Percentiles rank a stretch among this genome's conserved stretches.
These are phyloP conservation scores for Actinernus sp. DNA, from an alignment of 92 coral and sea anemone species.

Conservation along the genomic window DNA sequence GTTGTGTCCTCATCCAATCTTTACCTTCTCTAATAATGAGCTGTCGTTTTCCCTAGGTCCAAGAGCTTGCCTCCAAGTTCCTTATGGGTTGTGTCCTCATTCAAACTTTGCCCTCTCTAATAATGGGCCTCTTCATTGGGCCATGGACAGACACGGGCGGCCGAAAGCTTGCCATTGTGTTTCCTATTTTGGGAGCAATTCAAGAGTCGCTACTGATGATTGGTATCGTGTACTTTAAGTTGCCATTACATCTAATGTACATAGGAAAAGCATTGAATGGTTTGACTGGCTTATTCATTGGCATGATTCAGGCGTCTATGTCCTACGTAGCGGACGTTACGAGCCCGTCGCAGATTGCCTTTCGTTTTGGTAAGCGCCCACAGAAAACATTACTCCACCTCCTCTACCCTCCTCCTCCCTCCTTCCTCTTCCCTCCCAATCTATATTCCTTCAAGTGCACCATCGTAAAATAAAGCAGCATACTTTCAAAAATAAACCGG, in stretches of 20 bases:
- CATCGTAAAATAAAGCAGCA: too few relatives aligned
- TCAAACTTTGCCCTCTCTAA: slow-evolving; percentile 61
- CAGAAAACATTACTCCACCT: too few relatives aligned
- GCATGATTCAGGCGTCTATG: slow-evolving; percentile 63
- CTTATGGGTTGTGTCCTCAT: slow-evolving; percentile 42
- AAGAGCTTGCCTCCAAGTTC: slow-evolving; percentile 63
- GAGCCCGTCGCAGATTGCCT: slow-evolving; percentile 45
- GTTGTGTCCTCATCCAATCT: too few relatives aligned
- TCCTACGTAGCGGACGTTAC: slow-evolving; percentile 80
- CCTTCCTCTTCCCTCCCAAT: too few relatives aligned
- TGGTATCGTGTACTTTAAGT: slow-evolving; percentile 48
- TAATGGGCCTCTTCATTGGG: slow-evolving; percentile 79
- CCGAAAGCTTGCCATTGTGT: slow-evolving; percentile 66
- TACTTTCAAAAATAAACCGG: too few relatives aligned
- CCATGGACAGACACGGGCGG: slow-evolving; percentile 87
- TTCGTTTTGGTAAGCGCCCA: slow-evolving; percentile 79
- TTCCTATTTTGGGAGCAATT: slow-evolving; percentile 57
- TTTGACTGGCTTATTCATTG: slow-evolving; percentile 65
- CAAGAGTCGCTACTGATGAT: slow-evolving; percentile 53
- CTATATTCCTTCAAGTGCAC: too few relatives aligned
- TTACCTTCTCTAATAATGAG: too few relatives aligned
- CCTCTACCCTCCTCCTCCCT: too few relatives aligned
- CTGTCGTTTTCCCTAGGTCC: too few relatives aligned
- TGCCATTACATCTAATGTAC: slow-evolving; percentile 65
- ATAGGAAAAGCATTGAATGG: slow-evolving; percentile 73